Base-by-base conservation (phyloP, 1,140 invertebrate species). In the Apis dorsata region DNA sequence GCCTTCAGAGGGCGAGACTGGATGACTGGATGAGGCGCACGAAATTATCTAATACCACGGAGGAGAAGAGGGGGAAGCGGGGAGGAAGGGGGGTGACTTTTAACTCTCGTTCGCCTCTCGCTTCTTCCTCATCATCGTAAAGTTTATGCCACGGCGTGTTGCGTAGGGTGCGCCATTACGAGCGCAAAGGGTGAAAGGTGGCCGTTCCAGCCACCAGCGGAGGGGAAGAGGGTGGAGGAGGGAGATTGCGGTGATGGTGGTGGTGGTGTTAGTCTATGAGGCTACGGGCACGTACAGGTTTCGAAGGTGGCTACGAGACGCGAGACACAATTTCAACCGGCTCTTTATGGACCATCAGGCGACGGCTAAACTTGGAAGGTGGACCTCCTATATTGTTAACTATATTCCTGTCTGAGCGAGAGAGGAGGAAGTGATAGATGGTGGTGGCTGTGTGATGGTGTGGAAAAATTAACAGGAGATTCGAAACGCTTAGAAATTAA, bases 61-160 rank as follows among this genome's bases (percentile, higher is more conserved):
- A 53, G 53, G n/a, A 17, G 17, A 8, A 19, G 13, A 15, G n/a
- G 9, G 21, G 12, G 15, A 10, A 3, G 0, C 3, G 2, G 34
- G 60, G n/a, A 12, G 7, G 60, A 63, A 13, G n/a, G n/a, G 62
- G 13, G 73, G 79, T 71, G 77, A 80, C 83, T 84, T 80, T 72
- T 70, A 53, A 74, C 71, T 70, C 83, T 84, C 82, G 63, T 34
- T 59, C 55, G 68, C 34, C 77, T 51, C 68, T 34, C 34, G 84
- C 68, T 76, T 72, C 84, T 79, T 83, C 84, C 84, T 85, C 84
- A 83, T 85, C 84, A 85, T 83, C 84, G 84, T 85, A 85, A 85
- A 85, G 59, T 85, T 85, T 85, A 85, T 85, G 84, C 84, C 81
- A 59, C 68, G 81, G 59, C 71, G 72, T 65, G 79, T 80, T 75